A percentile compares a stretch with the other conserved stretches of the same genome.
Evolutionary conservation across 2,888 invertebrate species (phyloP).

Genomic region (Eudemis profundana): DNA sequence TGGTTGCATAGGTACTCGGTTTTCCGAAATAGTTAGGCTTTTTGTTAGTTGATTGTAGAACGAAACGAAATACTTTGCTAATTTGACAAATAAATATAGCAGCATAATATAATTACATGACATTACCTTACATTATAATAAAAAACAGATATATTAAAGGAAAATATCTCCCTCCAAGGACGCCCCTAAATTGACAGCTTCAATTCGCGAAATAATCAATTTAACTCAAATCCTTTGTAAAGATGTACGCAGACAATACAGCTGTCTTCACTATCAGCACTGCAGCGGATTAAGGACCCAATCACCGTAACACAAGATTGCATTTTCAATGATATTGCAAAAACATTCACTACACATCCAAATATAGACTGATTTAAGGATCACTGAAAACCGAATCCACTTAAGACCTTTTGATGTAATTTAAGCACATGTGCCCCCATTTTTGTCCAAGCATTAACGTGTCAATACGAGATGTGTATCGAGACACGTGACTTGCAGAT

Average conservation of each 20-base stretch:
- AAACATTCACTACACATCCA: constrained; percentile 1
- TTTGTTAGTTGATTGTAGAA: too few species aligned
- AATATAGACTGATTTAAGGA: neutral
- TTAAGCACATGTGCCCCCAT: constrained; percentile 46
- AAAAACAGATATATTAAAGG: neutral
- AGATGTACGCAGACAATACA: constrained; percentile 10
- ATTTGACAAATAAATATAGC: too few species aligned
- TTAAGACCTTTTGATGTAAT: constrained; percentile 7
- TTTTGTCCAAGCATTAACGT: constrained; percentile 64
- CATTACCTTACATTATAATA: too few species aligned
- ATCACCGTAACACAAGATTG: constrained; percentile 14
- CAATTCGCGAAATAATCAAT: constrained; percentile 39
- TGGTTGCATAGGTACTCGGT: too few species aligned
- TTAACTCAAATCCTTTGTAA: constrained; percentile 36
- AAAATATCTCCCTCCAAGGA: constrained; percentile 14
- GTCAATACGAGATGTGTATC: constrained; percentile 70
- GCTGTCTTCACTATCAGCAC: neutral
- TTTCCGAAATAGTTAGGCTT: too few species aligned
- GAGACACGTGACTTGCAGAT: constrained; percentile 64
- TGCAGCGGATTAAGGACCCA: constrained; percentile 2
- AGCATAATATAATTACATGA: too few species aligned
- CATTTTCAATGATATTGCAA: neutral
- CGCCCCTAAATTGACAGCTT: constrained; percentile 24
- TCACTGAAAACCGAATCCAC: neutral
- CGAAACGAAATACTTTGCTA: too few species aligned